phyloP scores from a whole-genome alignment of 2,888 invertebrate genomes.

The Drosophila limbata region DNA sequence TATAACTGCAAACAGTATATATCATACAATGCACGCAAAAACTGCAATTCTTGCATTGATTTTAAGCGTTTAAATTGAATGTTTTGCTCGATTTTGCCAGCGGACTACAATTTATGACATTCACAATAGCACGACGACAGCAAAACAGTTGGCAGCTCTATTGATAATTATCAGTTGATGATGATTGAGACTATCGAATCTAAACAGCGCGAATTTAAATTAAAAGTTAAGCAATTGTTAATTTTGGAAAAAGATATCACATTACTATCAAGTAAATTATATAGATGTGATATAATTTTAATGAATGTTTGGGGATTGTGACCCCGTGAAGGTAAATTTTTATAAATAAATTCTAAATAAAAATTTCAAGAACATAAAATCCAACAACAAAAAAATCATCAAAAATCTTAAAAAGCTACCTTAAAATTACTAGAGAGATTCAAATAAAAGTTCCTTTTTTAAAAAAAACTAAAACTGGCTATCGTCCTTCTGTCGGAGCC shows the following conservation, averaged over 20 bases:
- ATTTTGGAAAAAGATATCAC: not conserved
- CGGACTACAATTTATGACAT: conserved; percentile 44
- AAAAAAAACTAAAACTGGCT: too few relatives aligned
- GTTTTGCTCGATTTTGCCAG: conserved; percentile 58
- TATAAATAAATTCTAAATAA: too few relatives aligned
- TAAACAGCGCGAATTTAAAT: not conserved
- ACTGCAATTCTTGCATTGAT: conserved; percentile 33
- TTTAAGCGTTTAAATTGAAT: conserved; percentile 49
- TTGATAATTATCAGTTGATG: too few relatives aligned
- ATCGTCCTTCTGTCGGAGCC: too few relatives aligned
- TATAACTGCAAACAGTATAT: conserved; percentile 4
- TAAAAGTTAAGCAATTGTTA: not conserved
- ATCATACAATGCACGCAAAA: conserved; percentile 6
- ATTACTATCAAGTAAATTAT: not conserved
- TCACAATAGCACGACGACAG: conserved; percentile 33
- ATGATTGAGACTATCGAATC: too few relatives aligned
- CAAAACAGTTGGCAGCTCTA: conserved; percentile 34
- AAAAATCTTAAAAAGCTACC: too few relatives aligned
- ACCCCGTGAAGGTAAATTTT: too few relatives aligned
- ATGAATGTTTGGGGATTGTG: too few relatives aligned
- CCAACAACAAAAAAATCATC: too few relatives aligned
- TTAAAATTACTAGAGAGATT: too few relatives aligned
- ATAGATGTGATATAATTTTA: not conserved
- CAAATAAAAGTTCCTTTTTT: too few relatives aligned
- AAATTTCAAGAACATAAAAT: too few relatives aligned